Percentiles rank a stretch among this genome's conserved stretches.
phyloP scores from a whole-genome alignment of 2,888 invertebrate species.

The Scelioninae gen. 1 region DNA sequence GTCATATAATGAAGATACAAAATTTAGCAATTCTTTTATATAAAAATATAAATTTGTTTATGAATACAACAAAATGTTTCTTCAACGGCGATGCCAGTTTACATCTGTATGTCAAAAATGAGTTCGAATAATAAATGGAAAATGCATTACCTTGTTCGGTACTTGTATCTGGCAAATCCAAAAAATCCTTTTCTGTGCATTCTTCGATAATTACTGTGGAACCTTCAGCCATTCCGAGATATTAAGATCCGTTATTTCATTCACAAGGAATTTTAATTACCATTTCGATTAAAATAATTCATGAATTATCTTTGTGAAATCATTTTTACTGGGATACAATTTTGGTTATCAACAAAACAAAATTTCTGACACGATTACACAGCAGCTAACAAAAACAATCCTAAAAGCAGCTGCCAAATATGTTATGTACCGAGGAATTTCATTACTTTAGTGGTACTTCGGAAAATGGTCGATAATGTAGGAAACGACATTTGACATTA shows the following conservation, averaged over 20 bases:
- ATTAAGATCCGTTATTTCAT: slow-evolving; percentile 51
- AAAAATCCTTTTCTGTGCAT: slow-evolving; percentile 18
- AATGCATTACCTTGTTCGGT: slow-evolving; percentile 5
- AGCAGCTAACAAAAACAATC: slow-evolving; percentile 37
- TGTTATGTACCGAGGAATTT: slow-evolving; percentile 22
- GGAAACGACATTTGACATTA: slow-evolving; percentile 16
- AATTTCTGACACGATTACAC: slow-evolving; percentile 7
- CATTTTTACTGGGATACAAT: slow-evolving; percentile 25
- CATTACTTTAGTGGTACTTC: slow-evolving; percentile 23
- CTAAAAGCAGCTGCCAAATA: slow-evolving; percentile 57
- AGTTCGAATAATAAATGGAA: neutral
- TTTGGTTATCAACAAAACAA: neutral
- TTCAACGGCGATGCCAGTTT: too few species aligned
- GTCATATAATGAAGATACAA: too few species aligned
- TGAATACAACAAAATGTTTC: too few species aligned
- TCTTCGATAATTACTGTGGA: slow-evolving; percentile 32
- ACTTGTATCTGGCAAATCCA: neutral
- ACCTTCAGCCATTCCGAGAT: slow-evolving; percentile 47
- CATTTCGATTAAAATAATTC: neutral
- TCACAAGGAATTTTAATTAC: slow-evolving; percentile 26
- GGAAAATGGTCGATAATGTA: slow-evolving; percentile 24
- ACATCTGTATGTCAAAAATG: too few species aligned
- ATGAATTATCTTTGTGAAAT: slow-evolving; percentile 28
- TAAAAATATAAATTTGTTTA: too few species aligned
- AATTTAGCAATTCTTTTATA: too few species aligned